Conservation (phyloP, 2,113 vertebrate species). For the Gopherus flavomarginatus region DNA sequence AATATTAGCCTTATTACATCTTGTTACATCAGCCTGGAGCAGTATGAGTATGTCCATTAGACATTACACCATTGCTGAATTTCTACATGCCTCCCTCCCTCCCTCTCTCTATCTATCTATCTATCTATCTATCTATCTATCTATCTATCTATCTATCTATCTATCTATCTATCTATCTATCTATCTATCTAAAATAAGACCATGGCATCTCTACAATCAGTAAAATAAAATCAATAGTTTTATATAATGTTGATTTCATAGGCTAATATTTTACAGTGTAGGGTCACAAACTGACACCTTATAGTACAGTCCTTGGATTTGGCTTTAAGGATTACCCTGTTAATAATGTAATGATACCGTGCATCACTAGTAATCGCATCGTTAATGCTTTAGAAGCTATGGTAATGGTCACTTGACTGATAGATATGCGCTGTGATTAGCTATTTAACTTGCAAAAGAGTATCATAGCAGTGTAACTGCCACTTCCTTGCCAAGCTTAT, state of each 20-base stretch:
- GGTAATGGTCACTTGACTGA: conserved; percentile 36
- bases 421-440: conserved; percentile 54
- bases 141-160: no score
- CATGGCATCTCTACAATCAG: not conserved
- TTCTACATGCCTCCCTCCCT: not conserved
- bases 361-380: not conserved
- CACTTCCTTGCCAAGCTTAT: conserved; percentile 65
- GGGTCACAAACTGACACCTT: not conserved
- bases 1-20: not conserved
- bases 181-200: not conserved
- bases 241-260: fast-evolving
- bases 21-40: not conserved
- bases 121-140: no score
- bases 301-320: not conserved
- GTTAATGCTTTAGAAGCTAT: not conserved
- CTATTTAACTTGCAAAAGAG: conserved; percentile 65
- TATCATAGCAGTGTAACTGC: conserved; percentile 71
- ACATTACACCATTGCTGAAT: not conserved
- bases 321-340: not conserved
- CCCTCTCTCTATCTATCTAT: no score
- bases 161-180: no score
- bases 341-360: not conserved
- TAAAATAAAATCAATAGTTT: not conserved
- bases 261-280: fast-evolving
- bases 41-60: not conserved